phyloP scores from a whole-genome alignment of 2,888 invertebrate genomes.

The Copidosoma aretas region DNA sequence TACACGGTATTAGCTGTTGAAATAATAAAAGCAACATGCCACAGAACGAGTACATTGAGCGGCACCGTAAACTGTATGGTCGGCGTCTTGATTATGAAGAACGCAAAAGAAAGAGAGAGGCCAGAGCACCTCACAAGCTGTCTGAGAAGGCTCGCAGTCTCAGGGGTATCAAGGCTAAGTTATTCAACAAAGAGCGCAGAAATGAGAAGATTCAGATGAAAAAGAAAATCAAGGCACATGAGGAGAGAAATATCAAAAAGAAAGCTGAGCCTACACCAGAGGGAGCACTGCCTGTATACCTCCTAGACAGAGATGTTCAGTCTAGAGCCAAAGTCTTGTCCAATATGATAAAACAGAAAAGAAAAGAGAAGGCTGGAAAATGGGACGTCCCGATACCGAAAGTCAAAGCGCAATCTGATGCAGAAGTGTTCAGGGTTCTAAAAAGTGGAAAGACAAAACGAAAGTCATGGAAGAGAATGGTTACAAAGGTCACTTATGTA shows the following conservation, averaged over 20 bases:
- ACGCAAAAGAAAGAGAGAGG: conserved; percentile 92
- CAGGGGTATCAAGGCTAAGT: conserved; percentile 95
- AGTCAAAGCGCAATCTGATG: conserved; percentile 94
- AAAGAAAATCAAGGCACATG: conserved; percentile 96
- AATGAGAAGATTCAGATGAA: conserved; percentile 99
- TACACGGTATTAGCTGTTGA: conserved; percentile 17
- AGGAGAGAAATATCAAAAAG: conserved; percentile 89
- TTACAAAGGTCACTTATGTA: conserved; percentile 97
- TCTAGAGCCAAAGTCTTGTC: conserved; percentile 93
- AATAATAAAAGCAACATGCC: conserved; percentile 73
- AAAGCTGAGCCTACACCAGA: conserved; percentile 82
- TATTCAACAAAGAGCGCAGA: conserved; percentile 94
- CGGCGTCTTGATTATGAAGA: conserved; percentile 97
- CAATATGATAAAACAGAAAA: conserved; percentile 99
- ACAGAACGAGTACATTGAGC: conserved; percentile 99
- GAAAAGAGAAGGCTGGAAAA: conserved; percentile 99
- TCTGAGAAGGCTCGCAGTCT: conserved; percentile 90
- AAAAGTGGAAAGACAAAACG: conserved; percentile 90
- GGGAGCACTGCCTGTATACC: conserved; percentile 93
- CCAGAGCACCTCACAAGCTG: conserved; percentile 89
- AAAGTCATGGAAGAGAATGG: conserved; percentile 99
- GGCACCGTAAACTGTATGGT: conserved; percentile 95
- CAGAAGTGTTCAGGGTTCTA: conserved; percentile 94
- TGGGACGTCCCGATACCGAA: conserved; percentile 99
- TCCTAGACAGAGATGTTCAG: conserved; percentile 96